Evolutionary conservation across 1,140 invertebrate genomes (phyloP).

Genomic region (Drosophila chauvacae): DNA sequence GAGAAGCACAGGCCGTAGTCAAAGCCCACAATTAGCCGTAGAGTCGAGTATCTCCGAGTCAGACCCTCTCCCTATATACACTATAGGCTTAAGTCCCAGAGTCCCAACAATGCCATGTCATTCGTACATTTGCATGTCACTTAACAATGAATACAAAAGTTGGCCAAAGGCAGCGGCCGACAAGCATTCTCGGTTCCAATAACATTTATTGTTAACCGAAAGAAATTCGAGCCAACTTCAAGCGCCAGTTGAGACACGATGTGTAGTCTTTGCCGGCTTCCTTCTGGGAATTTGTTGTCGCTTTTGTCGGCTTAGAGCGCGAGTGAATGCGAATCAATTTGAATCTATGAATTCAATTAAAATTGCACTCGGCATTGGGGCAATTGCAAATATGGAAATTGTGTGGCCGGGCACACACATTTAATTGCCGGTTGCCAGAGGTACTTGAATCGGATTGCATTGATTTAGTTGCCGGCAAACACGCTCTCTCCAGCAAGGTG

Average conservation of each 20-base stretch:
- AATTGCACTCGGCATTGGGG: constrained; percentile 32
- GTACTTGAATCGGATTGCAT: constrained; percentile 42
- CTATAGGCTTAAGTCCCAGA: neutral
- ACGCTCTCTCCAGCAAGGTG: constrained; percentile 51
- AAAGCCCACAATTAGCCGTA: constrained; percentile 59
- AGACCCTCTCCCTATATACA: neutral
- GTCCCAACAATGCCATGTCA: constrained; percentile 62
- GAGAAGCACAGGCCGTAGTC: constrained; percentile 12
- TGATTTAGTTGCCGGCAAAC: constrained; percentile 63
- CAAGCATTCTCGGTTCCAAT: constrained; percentile 31
- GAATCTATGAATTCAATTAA: constrained; percentile 54
- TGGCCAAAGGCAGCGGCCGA: constrained; percentile 21
- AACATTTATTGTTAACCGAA: constrained; percentile 48
- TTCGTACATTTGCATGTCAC: constrained; percentile 73
- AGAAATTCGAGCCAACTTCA: constrained; percentile 62
- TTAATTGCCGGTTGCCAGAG: constrained; percentile 56
- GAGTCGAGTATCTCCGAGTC: constrained; percentile 1
- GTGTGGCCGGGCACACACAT: constrained; percentile 39
- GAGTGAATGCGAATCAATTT: constrained; percentile 31
- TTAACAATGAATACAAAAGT: constrained; percentile 67
- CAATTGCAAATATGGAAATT: constrained; percentile 71
- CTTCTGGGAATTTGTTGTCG: constrained; percentile 48
- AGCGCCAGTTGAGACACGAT: constrained; percentile 18
- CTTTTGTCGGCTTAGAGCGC: constrained; percentile 15
- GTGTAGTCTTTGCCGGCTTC: constrained; percentile 50